These are phyloP conservation scores for Thalassoma bifasciatum DNA, from an alignment of 2,113 vertebrate species.

Conservation along the genomic window DNA sequence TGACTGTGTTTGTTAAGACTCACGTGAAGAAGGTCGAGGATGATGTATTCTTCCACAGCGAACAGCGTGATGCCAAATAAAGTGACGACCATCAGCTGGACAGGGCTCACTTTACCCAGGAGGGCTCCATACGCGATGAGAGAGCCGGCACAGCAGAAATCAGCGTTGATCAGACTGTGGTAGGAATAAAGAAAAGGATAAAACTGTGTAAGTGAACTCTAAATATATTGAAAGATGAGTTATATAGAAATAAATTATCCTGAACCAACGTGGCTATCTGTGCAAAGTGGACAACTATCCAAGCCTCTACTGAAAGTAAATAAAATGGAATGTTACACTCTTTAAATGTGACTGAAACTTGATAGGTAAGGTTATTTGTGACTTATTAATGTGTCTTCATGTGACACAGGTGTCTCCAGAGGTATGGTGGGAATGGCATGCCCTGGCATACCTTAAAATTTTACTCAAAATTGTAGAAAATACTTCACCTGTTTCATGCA, in stretches of 20 bases:
- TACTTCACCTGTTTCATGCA: neutral
- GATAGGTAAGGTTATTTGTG: too few relatives aligned
- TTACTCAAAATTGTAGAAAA: neutral
- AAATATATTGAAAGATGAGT: neutral
- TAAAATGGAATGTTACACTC: too few relatives aligned
- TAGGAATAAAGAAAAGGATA: neutral
- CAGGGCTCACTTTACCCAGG: constrained; percentile 94
- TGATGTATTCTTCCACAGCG: constrained; percentile 92
- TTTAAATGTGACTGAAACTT: too few relatives aligned
- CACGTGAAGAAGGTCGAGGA: constrained; percentile 91
- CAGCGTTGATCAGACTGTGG: constrained; percentile 93
- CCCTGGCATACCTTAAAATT: too few relatives aligned
- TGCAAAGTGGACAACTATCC: too few relatives aligned
- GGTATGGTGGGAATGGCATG: too few relatives aligned
- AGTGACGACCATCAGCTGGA: constrained; percentile 93
- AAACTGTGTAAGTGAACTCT: neutral
- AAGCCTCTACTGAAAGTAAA: too few relatives aligned
- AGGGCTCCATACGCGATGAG: constrained; percentile 95
- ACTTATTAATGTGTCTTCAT: too few relatives aligned
- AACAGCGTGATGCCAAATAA: constrained; percentile 93
- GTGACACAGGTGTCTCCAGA: too few relatives aligned
- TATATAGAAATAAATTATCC: too few relatives aligned
- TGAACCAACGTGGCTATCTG: too few relatives aligned
- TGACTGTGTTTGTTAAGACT: constrained; percentile 63
- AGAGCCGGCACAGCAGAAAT: constrained; percentile 93